These are phyloP conservation scores for Saguinus imperator DNA, from an alignment of 2,113 vertebrate genomes.

Conservation along the genomic window DNA sequence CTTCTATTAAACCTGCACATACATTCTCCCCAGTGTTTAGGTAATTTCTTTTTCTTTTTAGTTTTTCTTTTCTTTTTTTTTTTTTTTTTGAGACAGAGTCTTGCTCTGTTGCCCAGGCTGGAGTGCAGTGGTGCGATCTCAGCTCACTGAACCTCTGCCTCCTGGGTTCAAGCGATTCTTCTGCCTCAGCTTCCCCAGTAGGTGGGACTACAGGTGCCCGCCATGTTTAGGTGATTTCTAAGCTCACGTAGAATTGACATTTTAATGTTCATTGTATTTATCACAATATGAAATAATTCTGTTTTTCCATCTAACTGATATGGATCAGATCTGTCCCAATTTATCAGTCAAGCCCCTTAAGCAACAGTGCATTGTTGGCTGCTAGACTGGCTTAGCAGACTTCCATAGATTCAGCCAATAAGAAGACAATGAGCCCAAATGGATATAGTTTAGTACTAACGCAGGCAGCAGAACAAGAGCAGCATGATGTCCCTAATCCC, in stretches of 20 bases:
- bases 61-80: too few species aligned
- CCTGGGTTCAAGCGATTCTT: too few species aligned
- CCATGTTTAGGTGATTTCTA: background rate
- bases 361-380: background rate
- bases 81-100: too few species aligned
- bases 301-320: background rate
- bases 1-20: background rate
- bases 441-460: background rate
- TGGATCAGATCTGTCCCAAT: background rate
- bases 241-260: background rate
- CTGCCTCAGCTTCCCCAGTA: background rate
- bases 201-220: too few species aligned
- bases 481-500: background rate
- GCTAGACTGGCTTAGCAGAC: background rate
- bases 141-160: too few species aligned
- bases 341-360: background rate
- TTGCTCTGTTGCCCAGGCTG: too few species aligned
- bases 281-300: conserved; percentile 27
- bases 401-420: background rate
- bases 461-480: conserved; percentile 3
- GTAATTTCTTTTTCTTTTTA: background rate
- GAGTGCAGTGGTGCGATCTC: too few species aligned
- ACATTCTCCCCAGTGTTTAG: background rate
- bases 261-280: conserved; percentile 19
- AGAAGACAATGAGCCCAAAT: background rate